Conservation (phyloP, 1,140 invertebrate genomes). For the Lordiphosa collinella region DNA sequence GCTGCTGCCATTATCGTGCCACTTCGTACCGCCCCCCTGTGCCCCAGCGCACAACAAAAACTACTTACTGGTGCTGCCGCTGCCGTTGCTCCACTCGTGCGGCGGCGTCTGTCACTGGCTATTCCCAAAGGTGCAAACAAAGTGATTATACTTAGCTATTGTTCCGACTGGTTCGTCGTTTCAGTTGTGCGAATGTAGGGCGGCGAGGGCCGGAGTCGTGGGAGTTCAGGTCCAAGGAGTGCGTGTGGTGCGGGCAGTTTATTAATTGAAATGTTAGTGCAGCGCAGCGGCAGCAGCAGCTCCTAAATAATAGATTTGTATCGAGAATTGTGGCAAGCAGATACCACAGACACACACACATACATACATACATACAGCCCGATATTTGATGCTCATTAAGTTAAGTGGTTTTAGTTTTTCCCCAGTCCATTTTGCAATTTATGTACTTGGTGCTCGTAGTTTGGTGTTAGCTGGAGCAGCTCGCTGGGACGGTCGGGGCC, state of each 20-base stretch:
- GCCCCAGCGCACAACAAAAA: not conserved
- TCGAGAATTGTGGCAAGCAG: slow-evolving; percentile 71
- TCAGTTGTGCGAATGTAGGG: slow-evolving; percentile 25
- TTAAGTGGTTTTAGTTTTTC: slow-evolving; percentile 74
- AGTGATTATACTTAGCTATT: slow-evolving; percentile 77
- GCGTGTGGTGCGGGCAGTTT: slow-evolving; percentile 56
- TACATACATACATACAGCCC: slow-evolving; percentile 28
- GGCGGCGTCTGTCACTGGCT: slow-evolving; percentile 67
- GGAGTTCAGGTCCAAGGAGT: slow-evolving; percentile 3
- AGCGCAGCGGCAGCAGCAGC: slow-evolving; percentile 34
- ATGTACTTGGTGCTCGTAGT: slow-evolving; percentile 18
- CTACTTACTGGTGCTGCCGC: slow-evolving; percentile 1
- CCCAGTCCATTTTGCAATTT: slow-evolving; percentile 51
- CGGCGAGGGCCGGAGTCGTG: slow-evolving; percentile 1
- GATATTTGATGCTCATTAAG: slow-evolving; percentile 78
- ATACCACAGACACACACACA: slow-evolving; percentile 25
- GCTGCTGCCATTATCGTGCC: slow-evolving; percentile 15
- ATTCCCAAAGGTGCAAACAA: slow-evolving; percentile 77
- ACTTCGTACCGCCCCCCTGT: not conserved
- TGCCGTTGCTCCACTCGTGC: slow-evolving; percentile 29
- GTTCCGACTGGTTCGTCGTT: slow-evolving; percentile 50
- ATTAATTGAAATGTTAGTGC: slow-evolving; percentile 78
- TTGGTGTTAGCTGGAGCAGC: slow-evolving; percentile 4
- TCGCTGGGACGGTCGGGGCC: not conserved
- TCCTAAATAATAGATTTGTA: slow-evolving; percentile 76